These are phyloP conservation scores for Cisticola juncidis DNA, from an alignment of 2,113 vertebrate genomes.

Conservation along the genomic window DNA sequence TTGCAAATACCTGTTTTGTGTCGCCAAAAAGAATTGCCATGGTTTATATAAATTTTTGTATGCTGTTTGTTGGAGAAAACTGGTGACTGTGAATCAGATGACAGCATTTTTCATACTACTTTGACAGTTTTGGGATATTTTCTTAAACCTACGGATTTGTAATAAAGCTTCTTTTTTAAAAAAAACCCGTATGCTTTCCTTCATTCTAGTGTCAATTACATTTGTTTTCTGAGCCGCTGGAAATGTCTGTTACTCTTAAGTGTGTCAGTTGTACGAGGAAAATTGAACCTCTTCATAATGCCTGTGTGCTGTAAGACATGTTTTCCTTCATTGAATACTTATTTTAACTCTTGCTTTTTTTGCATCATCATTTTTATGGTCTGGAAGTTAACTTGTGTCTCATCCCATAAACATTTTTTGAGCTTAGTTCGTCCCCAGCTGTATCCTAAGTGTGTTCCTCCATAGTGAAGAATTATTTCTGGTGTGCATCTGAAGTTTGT, in stretches of 20 bases:
- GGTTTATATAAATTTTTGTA: constrained; percentile 43
- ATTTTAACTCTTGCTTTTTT: background rate
- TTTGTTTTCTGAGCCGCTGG: background rate
- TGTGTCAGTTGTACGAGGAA: background rate
- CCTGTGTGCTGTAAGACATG: background rate
- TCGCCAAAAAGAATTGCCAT: background rate
- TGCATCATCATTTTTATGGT: background rate
- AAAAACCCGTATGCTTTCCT: background rate
- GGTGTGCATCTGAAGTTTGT: background rate
- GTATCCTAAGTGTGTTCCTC: background rate
- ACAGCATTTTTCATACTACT: constrained; percentile 49
- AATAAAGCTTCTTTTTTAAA: constrained; percentile 44
- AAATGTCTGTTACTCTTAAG: background rate
- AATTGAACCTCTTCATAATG: background rate
- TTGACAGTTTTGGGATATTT: constrained; percentile 50
- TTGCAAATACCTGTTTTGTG: background rate
- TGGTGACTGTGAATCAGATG: constrained; percentile 22
- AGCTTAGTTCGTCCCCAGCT: background rate
- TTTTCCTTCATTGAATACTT: background rate
- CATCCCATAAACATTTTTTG: background rate
- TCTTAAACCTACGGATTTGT: constrained; percentile 52
- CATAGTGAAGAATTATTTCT: background rate
- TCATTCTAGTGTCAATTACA: background rate
- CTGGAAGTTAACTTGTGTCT: background rate
- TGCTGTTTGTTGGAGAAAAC: constrained; percentile 13